These are phyloP conservation scores for Xylocopa sonorina DNA, from an alignment of 1,140 invertebrate genomes.

Conservation along the genomic window DNA sequence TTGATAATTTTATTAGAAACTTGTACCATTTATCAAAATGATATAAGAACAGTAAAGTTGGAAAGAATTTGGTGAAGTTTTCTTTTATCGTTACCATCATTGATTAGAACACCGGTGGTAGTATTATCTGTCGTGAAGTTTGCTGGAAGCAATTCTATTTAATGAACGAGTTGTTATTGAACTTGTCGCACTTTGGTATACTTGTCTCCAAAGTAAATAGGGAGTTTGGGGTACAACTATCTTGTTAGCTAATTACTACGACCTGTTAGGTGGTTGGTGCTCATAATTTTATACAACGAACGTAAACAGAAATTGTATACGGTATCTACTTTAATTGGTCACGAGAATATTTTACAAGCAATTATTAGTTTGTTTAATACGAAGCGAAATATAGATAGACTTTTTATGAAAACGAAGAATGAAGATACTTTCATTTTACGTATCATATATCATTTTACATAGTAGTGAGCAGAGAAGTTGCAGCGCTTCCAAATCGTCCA, in stretches of 20 bases:
- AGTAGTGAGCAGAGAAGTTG: too few relatives aligned
- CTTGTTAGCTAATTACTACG: conserved; percentile 8
- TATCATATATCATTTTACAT: too few relatives aligned
- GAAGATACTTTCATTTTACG: too few relatives aligned
- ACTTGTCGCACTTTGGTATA: conserved; percentile 14
- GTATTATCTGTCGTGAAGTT: conserved; percentile 3
- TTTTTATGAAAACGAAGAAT: too few relatives aligned
- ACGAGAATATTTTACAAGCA: too few relatives aligned
- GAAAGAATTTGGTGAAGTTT: neutral
- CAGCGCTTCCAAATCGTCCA: too few relatives aligned
- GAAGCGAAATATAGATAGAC: too few relatives aligned
- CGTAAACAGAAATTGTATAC: neutral
- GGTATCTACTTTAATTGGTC: neutral
- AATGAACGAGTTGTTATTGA: conserved; percentile 22
- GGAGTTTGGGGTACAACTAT: neutral
- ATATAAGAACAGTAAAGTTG: neutral
- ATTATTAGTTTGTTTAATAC: too few relatives aligned
- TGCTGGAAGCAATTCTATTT: neutral
- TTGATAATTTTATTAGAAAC: conserved; percentile 1
- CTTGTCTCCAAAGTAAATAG: conserved; percentile 17
- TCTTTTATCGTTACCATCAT: neutral
- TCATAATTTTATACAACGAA: neutral
- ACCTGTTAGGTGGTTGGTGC: neutral
- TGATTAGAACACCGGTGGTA: neutral
- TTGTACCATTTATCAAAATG: neutral